Evolutionary conservation across 2,113 vertebrate genomes (phyloP), one percentile per base, ranked within the genome.

Genomic region (Caranx melampygus): DNA sequence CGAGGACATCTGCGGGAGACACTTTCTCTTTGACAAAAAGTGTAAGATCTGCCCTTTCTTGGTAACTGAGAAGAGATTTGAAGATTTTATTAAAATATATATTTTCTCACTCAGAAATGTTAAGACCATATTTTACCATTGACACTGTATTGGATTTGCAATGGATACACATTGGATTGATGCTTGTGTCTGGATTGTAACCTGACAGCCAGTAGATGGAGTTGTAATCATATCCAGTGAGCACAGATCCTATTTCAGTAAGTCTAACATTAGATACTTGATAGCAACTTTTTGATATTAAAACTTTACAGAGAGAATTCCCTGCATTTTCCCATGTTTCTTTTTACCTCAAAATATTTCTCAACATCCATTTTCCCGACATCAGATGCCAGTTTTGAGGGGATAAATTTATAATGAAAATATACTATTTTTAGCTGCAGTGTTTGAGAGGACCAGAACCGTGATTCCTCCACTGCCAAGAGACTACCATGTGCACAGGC

Each of bases 381-480:
- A 6, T 26, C 2, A 49, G 3, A 31, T 18, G 13, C 26, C 11
- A 2, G 6, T 20, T 42, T 1, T 85, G 14, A 47, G 20, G 33
- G 3, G 12, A 4, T 72, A 2, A 15, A n/a, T 61, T 4, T 51
- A 13, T 26, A 26, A 26, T 26, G 26, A 26, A 26, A 26, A 26
- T 26, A 26, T 26, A 26, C 63, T 80, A 3, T 68, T 40, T 70
- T 72, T 47, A 94, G 91, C 68, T 80, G 62, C 49, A 0, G 49
- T 52, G 18, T 45, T 90, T 7, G 73, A 90, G 57, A 87, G 89
- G 75, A 88, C 81, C 60, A 88, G 79, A 64, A 72, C 81, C 15
- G 62, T 84, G 63, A 80, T 93, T 58, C 89, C 89, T 70, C 88
- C 92, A 2, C 77, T 93, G 84, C 79, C 69, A 47, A 91, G 74